Conservation (phyloP, 1,140 invertebrate species). For the Ptiloglossa arizonensis region DNA sequence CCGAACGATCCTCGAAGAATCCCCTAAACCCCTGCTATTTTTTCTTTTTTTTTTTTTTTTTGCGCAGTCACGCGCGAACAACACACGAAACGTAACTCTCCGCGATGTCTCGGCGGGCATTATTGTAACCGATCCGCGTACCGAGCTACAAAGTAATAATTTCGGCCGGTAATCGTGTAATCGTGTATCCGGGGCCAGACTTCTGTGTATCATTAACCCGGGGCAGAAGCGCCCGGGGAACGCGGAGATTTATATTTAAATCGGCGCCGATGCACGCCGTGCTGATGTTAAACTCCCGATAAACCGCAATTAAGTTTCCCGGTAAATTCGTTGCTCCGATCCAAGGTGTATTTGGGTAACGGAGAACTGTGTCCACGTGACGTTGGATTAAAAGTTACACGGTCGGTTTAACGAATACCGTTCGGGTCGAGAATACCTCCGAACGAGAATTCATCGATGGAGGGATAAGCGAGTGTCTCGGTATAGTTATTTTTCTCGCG, state of each 20-base stretch:
- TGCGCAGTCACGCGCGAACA: too few relatives aligned
- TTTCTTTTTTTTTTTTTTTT: too few relatives aligned
- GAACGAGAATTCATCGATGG: too few relatives aligned
- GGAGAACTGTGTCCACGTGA: too few relatives aligned
- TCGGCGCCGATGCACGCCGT: background rate
- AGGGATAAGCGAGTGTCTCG: too few relatives aligned
- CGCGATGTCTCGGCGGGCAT: conserved; percentile 45
- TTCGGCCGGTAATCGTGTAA: conserved; percentile 53
- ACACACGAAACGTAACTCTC: conserved; percentile 38
- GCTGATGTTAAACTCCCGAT: conserved; percentile 2
- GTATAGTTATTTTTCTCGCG: too few relatives aligned
- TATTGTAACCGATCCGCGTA: conserved; percentile 54
- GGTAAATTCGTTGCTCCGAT: too few relatives aligned
- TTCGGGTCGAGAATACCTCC: too few relatives aligned
- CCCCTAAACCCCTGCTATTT: conserved; percentile 2
- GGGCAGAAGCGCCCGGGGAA: conserved; percentile 25
- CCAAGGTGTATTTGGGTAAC: too few relatives aligned
- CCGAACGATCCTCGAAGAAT: conserved; percentile 46
- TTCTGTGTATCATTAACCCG: conserved; percentile 46
- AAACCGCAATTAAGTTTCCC: conserved; percentile 36
- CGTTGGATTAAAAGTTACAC: too few relatives aligned
- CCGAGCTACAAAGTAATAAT: conserved; percentile 44
- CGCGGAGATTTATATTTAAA: conserved; percentile 8
- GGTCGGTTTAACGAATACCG: too few relatives aligned
- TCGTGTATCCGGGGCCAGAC: conserved; percentile 27